Evolutionary conservation across 2,888 invertebrate species (phyloP).

Genomic region (Formica aserva): DNA sequence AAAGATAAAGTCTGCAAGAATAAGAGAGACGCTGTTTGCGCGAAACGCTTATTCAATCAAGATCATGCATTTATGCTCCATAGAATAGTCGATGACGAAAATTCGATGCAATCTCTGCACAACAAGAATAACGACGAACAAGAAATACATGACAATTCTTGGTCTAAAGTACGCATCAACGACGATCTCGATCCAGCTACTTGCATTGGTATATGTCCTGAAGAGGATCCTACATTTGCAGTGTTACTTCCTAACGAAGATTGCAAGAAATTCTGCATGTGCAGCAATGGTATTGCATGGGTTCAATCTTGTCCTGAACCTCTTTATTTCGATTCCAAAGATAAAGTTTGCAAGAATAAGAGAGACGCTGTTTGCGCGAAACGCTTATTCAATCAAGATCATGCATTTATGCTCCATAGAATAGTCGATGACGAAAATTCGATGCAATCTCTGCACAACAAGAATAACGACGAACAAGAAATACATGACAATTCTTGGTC

Average conservation of each 20-base stretch:
- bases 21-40: constrained; percentile 55
- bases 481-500: background rate
- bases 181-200: background rate
- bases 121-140: background rate
- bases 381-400: background rate
- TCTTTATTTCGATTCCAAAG: constrained; percentile 64
- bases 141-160: background rate
- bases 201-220: constrained; percentile 73
- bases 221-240: background rate
- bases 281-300: constrained; percentile 60
- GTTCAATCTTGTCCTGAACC: constrained; percentile 63
- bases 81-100: background rate
- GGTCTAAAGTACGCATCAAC: background rate
- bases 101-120: background rate
- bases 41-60: background rate
- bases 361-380: constrained; percentile 55
- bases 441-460: background rate
- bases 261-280: constrained; percentile 76
- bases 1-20: constrained; percentile 73
- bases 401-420: background rate
- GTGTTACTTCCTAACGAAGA: constrained; percentile 66
- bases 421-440: background rate
- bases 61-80: background rate
- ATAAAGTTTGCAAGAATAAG: constrained; percentile 73
- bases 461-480: background rate